Evolutionary conservation across 2,888 invertebrate genomes (phyloP).

Genomic region (Ophion ellenae): DNA sequence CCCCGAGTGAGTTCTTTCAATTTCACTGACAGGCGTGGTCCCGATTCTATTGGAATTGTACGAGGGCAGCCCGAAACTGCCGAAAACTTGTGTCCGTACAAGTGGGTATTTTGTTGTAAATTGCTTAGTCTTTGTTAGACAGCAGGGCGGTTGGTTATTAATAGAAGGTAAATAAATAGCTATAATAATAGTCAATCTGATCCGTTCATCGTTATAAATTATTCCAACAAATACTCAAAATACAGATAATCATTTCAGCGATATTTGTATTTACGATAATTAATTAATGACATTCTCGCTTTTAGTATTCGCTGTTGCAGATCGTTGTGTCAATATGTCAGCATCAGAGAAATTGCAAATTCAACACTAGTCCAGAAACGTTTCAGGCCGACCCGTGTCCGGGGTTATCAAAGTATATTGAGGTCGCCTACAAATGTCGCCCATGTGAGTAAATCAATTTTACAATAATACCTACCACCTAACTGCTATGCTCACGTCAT

Average conservation of each 20-base stretch:
- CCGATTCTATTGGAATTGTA: too few relatives aligned
- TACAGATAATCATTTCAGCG: background rate
- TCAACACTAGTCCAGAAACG: slow-evolving; percentile 94
- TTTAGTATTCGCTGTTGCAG: slow-evolving; percentile 95
- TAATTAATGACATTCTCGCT: slow-evolving; percentile 25
- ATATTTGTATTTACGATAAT: background rate
- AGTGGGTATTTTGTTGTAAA: too few relatives aligned
- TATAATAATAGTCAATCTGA: too few relatives aligned
- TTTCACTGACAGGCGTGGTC: too few relatives aligned
- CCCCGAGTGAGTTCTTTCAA: too few relatives aligned
- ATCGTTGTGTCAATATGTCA: slow-evolving; percentile 97
- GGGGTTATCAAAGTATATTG: slow-evolving; percentile 95
- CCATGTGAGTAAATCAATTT: slow-evolving; percentile 91
- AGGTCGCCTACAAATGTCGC: slow-evolving; percentile 98
- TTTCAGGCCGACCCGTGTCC: slow-evolving; percentile 97
- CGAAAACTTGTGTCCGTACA: too few relatives aligned
- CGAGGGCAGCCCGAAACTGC: too few relatives aligned
- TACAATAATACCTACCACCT: background rate
- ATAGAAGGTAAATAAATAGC: too few relatives aligned
- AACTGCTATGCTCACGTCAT: too few relatives aligned
- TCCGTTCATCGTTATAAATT: too few relatives aligned
- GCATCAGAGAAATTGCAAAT: slow-evolving; percentile 95
- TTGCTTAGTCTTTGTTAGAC: too few relatives aligned
- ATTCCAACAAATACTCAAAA: background rate
- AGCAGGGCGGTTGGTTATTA: too few relatives aligned